These are phyloP conservation scores for Vesta saturnalis DNA, from an alignment of 2,888 invertebrate species.

Conservation along the genomic window DNA sequence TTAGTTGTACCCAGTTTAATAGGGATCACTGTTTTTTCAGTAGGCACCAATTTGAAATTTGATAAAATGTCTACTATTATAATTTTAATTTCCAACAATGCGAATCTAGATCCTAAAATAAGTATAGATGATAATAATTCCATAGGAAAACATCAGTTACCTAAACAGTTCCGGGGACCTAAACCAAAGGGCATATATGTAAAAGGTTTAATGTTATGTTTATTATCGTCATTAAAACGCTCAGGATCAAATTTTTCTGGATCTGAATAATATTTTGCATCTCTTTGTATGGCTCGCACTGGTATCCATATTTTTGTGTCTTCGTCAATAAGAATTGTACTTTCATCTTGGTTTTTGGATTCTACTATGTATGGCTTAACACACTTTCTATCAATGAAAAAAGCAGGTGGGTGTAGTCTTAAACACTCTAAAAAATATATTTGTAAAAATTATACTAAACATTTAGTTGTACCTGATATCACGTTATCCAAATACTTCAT, in stretches of 20 bases:
- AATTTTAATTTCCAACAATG: constrained; percentile 57
- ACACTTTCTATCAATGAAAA: constrained; percentile 57
- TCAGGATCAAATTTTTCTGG: constrained; percentile 60
- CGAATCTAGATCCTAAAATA: too few relatives aligned
- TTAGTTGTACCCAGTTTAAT: constrained; percentile 14
- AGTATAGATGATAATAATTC: too few relatives aligned
- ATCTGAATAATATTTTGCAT: constrained; percentile 55
- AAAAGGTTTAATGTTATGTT: constrained; percentile 46
- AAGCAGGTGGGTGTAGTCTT: too few relatives aligned
- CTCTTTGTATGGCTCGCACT: constrained; percentile 55
- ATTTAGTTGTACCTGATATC: neutral
- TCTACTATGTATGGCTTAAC: constrained; percentile 57
- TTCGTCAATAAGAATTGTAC: constrained; percentile 51
- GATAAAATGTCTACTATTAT: constrained; percentile 56
- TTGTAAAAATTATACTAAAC: neutral
- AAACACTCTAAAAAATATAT: constrained; percentile 54
- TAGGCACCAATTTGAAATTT: constrained; percentile 50
- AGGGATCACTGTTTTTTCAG: constrained; percentile 41
- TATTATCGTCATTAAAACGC: constrained; percentile 49
- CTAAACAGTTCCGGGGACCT: constrained; percentile 58
- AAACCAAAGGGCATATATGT: constrained; percentile 58
- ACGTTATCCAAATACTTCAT: constrained; percentile 7
- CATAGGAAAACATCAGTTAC: too few relatives aligned
- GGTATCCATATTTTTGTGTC: constrained; percentile 53
- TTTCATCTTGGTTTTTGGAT: constrained; percentile 18